Base-by-base conservation (phyloP, 2,888 invertebrate species). In the Rhogogaster chlorosoma region DNA sequence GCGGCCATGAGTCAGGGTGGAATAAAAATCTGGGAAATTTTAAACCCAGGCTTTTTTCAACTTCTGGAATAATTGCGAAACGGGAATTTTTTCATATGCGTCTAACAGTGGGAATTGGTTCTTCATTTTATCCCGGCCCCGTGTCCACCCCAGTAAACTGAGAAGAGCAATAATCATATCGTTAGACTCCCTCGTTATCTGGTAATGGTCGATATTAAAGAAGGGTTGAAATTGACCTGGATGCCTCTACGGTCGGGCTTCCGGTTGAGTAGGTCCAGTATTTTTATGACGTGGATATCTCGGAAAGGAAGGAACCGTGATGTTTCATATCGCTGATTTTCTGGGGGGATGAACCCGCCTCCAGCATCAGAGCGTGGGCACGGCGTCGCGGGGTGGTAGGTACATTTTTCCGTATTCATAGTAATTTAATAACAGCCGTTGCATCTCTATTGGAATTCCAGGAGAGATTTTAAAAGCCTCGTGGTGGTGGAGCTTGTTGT, bases 321-420 rank as follows among this genome's bases (percentile, higher is more conserved):
- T 90, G 89, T 92, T 92, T 92, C 92, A 92, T 92, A 91, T 92
- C 90, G 90, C 88, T 92, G 91, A 93, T 93, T 93, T 93, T 93
- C 93, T 92, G 84, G 89, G 86, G 91, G 92, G 89, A 90, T 92
- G 91, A 83, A 88, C 83, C 80, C 85, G 84, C 87, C 86, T 88
- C 85, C 26, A 29, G 77, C 29, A 77, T 29, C 45, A 42, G 42
- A 42, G 32, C 77, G 53, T n/a, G 42, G 75, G 75, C 32, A 15
- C 15, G 36, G 70, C 26, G 4, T 29, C n/a, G 6, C n/a, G 42
- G 10, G 29, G 77, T 22, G 53, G 80, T 80, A 61, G 36, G 10
- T 70, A 83, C 29, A 70, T 83, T 83, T 83, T 83, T 83, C 64
- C 83, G 67, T 67, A 83, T 83, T 42, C 64, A 70, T 70, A 67